phyloP scores from a whole-genome alignment of 2,888 invertebrate genomes.

The Melieria picta region DNA sequence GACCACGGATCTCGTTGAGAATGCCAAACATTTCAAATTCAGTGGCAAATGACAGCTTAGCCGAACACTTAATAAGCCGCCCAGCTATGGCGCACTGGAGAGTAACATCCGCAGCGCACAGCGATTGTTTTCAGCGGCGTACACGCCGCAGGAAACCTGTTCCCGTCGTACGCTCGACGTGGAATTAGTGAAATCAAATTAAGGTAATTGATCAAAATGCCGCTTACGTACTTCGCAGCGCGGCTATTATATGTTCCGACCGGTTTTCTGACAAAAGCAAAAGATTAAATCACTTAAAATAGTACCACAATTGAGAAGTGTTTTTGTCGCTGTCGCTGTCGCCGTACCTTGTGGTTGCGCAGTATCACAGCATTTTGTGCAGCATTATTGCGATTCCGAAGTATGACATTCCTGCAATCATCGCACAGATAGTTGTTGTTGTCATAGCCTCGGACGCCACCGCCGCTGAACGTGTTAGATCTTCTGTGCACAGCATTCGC shows the following conservation, averaged over 20 bases:
- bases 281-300: background rate
- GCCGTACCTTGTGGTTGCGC: slow-evolving; percentile 42
- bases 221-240: background rate
- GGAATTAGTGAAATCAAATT: slow-evolving; percentile 11
- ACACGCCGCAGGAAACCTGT: slow-evolving; percentile 2
- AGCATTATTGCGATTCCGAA: slow-evolving; percentile 59
- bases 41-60: background rate
- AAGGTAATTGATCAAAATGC: slow-evolving; percentile 33
- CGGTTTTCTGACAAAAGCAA: slow-evolving; percentile 5
- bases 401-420: slow-evolving; percentile 58
- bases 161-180: background rate
- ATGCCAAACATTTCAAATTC: slow-evolving; percentile 6
- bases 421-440: slow-evolving; percentile 54
- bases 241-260: background rate
- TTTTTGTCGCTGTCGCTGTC: background rate
- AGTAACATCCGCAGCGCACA: too few relatives aligned
- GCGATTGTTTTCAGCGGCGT: too few relatives aligned
- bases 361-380: slow-evolving; percentile 51
- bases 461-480: slow-evolving; percentile 26
- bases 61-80: background rate
- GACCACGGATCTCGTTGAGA: slow-evolving; percentile 6
- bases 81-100: background rate
- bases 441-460: slow-evolving; percentile 27
- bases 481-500: slow-evolving; percentile 35
- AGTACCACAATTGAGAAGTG: slow-evolving; percentile 18